A percentile compares a stretch with the other conserved stretches of the same genome.
Evolutionary conservation across 1,140 invertebrate genomes (phyloP).

Genomic region (Phymorhynchus buccinoides): DNA sequence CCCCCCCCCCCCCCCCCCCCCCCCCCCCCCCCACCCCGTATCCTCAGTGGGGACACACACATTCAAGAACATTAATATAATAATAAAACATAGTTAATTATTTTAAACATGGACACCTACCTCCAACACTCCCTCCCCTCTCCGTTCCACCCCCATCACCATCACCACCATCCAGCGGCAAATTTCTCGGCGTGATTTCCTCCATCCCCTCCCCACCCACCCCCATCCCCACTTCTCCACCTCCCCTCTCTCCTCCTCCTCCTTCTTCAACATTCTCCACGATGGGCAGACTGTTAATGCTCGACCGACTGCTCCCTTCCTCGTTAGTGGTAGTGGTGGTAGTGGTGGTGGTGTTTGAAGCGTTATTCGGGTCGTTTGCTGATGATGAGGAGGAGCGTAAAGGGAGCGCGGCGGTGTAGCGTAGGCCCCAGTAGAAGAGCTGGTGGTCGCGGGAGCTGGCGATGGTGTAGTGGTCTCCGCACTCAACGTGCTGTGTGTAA

Average conservation of each 20-base stretch:
- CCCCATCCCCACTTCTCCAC: too few relatives aligned
- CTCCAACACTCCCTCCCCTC: background rate
- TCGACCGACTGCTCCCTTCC: constrained; percentile 57
- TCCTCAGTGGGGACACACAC: background rate
- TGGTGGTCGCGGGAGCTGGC: constrained; percentile 80
- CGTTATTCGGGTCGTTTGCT: constrained; percentile 51
- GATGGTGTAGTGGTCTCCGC: constrained; percentile 80
- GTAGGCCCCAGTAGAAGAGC: constrained; percentile 82
- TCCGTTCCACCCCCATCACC: background rate
- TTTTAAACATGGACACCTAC: too few relatives aligned
- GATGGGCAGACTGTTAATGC: constrained; percentile 58
- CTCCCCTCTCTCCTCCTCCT: constrained; percentile 44
- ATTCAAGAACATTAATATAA: background rate
- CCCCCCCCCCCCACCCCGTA: background rate
- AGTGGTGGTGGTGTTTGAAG: constrained; percentile 6
- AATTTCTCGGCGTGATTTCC: constrained; percentile 69
- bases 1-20: background rate
- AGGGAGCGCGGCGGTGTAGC: constrained; percentile 68
- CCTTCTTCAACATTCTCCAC: background rate
- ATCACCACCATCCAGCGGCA: background rate
- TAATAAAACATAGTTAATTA: too few relatives aligned
- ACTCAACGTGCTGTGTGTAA: constrained; percentile 76
- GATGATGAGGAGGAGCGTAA: constrained; percentile 36
- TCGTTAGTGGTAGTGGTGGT: background rate
- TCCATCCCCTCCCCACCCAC: constrained; percentile 43